Conservation (phyloP, 2,797 vertebrate species). For the Cyclopterus lumpus region DNA sequence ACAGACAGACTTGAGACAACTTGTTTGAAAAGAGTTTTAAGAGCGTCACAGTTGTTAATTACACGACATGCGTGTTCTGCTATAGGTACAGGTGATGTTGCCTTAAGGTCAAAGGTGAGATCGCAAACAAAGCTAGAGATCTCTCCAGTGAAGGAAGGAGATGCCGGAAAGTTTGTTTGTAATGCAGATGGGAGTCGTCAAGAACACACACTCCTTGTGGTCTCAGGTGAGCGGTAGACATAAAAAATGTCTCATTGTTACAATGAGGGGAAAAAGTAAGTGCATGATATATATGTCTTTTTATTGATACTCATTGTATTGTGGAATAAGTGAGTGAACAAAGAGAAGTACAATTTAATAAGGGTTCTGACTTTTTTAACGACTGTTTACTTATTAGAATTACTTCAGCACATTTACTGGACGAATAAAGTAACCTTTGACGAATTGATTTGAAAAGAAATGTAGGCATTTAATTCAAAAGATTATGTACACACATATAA, state of each 20-base stretch:
- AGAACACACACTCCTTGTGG: conserved; percentile 25
- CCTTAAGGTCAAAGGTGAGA: fast-evolving
- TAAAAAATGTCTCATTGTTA: not conserved
- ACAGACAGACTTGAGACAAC: not conserved
- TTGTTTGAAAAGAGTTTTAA: not conserved
- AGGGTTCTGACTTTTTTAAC: not conserved
- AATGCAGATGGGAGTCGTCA: fast-evolving
- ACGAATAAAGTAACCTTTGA: not conserved
- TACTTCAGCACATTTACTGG: not conserved
- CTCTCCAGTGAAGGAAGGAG: fast-evolving
- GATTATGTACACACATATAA: not conserved
- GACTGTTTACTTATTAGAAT: not conserved
- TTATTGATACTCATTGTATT: not conserved
- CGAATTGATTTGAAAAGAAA: not conserved
- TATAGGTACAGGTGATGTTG: fast-evolving
- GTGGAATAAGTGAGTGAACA: not conserved
- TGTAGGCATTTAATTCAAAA: not conserved
- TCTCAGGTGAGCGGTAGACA: conserved; percentile 55
- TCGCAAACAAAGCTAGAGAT: not conserved
- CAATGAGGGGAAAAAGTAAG: not conserved
- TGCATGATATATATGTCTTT: not conserved
- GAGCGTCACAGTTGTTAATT: not conserved
- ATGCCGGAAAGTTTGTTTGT: conserved; percentile 58
- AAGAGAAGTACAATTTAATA: not conserved
- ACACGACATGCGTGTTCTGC: conserved; percentile 1